A percentile compares a stretch with the other conserved stretches of the same genome.
Conservation (phyloP, 2,888 invertebrate species). For the Druceiella hillmani region DNA sequence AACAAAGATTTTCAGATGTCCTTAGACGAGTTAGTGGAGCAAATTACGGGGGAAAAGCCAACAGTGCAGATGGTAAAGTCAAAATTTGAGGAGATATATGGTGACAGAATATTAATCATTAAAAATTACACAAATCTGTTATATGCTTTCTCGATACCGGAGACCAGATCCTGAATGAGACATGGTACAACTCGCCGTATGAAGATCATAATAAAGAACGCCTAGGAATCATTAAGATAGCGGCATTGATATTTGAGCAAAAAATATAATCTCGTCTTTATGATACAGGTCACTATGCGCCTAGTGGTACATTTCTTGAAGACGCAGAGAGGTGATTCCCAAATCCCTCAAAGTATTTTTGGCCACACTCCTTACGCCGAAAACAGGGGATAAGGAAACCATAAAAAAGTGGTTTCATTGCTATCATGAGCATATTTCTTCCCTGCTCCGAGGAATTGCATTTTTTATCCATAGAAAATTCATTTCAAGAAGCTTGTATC, state of each 20-base stretch:
- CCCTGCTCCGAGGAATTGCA: constrained; percentile 7
- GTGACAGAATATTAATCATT: constrained; percentile 6
- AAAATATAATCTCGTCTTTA: constrained; percentile 7
- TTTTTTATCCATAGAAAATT: constrained; percentile 9
- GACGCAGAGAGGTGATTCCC: constrained; percentile 7
- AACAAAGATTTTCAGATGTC: constrained; percentile 4
- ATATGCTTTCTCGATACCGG: no score
- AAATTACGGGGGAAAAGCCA: constrained; percentile 6
- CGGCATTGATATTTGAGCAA: constrained; percentile 7
- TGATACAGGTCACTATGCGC: constrained; percentile 6
- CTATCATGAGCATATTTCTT: no score
- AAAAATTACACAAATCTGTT: no score
- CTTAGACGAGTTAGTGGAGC: constrained; percentile 2
- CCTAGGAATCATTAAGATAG: constrained; percentile 6
- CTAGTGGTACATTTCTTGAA: constrained; percentile 9
- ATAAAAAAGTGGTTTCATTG: constrained; percentile 4
- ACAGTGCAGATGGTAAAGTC: constrained; percentile 1
- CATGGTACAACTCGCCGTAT: constrained; percentile 6
- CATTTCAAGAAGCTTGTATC: constrained; percentile 6
- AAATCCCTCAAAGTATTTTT: constrained; percentile 8
- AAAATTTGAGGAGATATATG: constrained; percentile 5
- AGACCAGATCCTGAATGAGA: no score
- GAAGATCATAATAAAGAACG: constrained; percentile 7
- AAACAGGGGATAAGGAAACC: constrained; percentile 3
- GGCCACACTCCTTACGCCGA: constrained; percentile 4